Conservation (phyloP, 2,888 invertebrate species). For the Noctua janthe region DNA sequence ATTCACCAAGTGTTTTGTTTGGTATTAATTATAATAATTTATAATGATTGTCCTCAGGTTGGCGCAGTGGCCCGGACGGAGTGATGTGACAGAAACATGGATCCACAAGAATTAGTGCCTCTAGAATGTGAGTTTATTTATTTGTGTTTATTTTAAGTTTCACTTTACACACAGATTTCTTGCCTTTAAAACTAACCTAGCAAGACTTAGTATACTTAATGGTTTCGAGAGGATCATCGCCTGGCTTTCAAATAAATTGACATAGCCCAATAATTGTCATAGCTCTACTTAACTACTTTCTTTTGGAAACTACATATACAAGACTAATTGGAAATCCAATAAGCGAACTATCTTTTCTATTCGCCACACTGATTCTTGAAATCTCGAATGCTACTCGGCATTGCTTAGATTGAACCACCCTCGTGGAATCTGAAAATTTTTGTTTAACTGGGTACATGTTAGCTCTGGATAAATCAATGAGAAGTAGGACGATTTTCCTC, state of each 20-base stretch:
- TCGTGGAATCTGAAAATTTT: too few relatives aligned
- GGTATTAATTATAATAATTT: neutral
- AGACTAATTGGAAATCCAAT: neutral
- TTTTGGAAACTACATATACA: neutral
- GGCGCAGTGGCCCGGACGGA: constrained; percentile 1
- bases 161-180: neutral
- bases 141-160: neutral
- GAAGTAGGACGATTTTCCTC: neutral
- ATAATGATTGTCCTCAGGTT: constrained; percentile 25
- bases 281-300: neutral
- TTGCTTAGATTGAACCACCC: neutral
- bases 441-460: too few relatives aligned
- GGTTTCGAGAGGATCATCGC: neutral
- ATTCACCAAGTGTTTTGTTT: constrained; percentile 26
- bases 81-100: constrained; percentile 76
- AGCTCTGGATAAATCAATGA: too few relatives aligned
- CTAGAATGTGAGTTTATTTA: constrained; percentile 81
- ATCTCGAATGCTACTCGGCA: neutral
- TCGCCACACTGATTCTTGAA: neutral
- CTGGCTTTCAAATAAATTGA: neutral
- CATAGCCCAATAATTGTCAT: neutral
- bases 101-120: constrained; percentile 84
- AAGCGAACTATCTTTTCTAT: neutral
- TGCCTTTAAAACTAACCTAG: neutral
- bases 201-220: neutral